Base-by-base conservation (phyloP, 2,888 invertebrate species). In the Volucella inanis region DNA sequence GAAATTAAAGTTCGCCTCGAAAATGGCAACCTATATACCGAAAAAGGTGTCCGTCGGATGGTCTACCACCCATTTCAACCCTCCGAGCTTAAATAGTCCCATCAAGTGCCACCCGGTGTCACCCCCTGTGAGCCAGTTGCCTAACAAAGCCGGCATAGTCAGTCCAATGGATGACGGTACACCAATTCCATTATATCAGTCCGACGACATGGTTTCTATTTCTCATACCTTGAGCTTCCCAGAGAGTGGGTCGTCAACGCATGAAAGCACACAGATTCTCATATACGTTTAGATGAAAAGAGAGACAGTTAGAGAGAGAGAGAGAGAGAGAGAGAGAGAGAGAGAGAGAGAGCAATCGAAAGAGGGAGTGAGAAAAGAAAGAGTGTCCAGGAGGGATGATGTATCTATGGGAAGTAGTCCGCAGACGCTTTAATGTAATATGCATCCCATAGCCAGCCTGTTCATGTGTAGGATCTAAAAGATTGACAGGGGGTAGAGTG, bases 111-210 rank as follows among this genome's bases (percentile, higher is more conserved):
- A 31, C 31, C 31, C 31, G 31, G 31, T 31, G 31, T 31, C 31
- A 31, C 31, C 6, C 31, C 31, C 31, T 31, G 4, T 31, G 31
- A 31, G 6, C 6, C 31, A 31, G 31, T 31, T 1, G 31, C 4
- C 31, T 6, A 31, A 31, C 31, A 31, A 31, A 45, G 43, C 38
- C 22, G 65, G 64, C 76, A 71, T 31, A 54, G 47, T 22, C 52
- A 15, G 41, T 39, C 78, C 71, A 71, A 50, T 71, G 65, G 71
- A 85, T 85, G 85, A 81, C 68, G 85, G 76, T 49, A 72, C 71
- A 80, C 47, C 76, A 85, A 85, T 85, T 85, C 76, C 80, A 85
- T 85, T 85, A 81, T 85, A 85, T 80, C 85, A 72, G 85, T 81
- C 85, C 72, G 76, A 81, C 72, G 76, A 81, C 80, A 81, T 67